Evolutionary conservation across 2,113 vertebrate species (phyloP).

Genomic region (Sapayoa aenigma): DNA sequence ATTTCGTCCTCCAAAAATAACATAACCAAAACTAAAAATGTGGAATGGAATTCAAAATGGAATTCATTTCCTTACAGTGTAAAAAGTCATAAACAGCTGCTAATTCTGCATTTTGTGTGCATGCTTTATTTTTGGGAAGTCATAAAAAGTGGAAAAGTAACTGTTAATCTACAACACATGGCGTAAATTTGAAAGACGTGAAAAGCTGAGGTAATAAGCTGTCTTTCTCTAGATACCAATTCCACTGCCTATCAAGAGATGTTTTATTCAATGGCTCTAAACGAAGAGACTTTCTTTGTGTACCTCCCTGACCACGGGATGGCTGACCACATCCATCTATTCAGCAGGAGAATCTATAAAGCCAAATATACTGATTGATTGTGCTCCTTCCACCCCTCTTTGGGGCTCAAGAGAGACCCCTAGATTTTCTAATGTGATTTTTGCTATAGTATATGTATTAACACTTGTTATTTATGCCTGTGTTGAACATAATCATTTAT

Average conservation of each 20-base stretch:
- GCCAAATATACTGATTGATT: neutral
- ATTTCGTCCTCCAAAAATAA: constrained; percentile 59
- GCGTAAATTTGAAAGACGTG: neutral
- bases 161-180: constrained; percentile 30
- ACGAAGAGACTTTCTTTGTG: neutral
- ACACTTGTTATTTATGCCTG: neutral
- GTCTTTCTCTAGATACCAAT: neutral
- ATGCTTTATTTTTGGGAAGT: constrained; percentile 32
- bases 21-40: constrained; percentile 59
- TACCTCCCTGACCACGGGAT: neutral
- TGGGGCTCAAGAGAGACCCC: neutral
- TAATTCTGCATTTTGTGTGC: constrained; percentile 44
- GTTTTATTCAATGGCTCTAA: neutral
- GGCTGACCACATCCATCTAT: neutral
- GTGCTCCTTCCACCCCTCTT: neutral
- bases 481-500: neutral
- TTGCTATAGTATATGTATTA: neutral
- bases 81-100: constrained; percentile 54
- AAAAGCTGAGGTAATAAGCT: constrained; percentile 23
- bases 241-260: neutral
- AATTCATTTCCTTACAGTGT: constrained; percentile 58
- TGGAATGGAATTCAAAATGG: constrained; percentile 62
- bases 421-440: neutral
- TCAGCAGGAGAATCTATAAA: neutral
- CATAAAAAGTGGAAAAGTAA: neutral